Base-by-base conservation (phyloP, 1,140 invertebrate genomes). In the Trissolcus basalis region DNA sequence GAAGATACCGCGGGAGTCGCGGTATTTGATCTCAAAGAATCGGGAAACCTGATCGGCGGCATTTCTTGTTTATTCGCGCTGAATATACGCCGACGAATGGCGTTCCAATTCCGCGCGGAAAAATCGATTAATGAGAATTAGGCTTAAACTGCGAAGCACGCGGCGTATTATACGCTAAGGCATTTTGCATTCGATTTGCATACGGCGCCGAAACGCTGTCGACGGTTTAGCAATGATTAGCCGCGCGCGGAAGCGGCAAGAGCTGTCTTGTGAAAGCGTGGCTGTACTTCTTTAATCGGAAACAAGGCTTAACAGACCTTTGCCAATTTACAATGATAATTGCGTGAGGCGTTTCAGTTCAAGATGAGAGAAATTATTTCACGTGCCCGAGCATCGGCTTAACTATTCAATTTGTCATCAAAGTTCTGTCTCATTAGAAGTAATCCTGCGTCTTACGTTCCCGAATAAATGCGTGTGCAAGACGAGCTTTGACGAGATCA, bases 111-210 rank as follows among this genome's bases (percentile, higher is more conserved):
- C 49, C 59, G 50, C 45, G 60, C 67, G 59, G 60, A 45, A 74
- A 71, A 79, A 76, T 49, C 77, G 80, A 81, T 83, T 81, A 83
- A 83, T 83, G 77, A 81, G 78, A 83, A 83, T 83, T 81, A 80
- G 68, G 32, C 54, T 10, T 27, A 35, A 65, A 61, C 67, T 60
- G 60, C 63, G 70, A 47, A 61, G 74, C 72, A 48, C 39, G 32
- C 54, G 51, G 78, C 69, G 73, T 78, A 78, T 75, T 80, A 79
- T 78, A 71, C 76, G 70, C 77, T 80, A 83, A 27, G 19, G 19
- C 80, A 77, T 80, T 83, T 83, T 79, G 80, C 82, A 82, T 83
- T 77, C 56, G 76, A 83, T 83, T 83, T 81, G 79, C 82, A 83
- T 80, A 79, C 63, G 77, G 60, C 65, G 73, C 73, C 72, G 47